Base-by-base conservation (phyloP, 2,888 invertebrate species). In the Caenorhabditis sinica region DNA sequence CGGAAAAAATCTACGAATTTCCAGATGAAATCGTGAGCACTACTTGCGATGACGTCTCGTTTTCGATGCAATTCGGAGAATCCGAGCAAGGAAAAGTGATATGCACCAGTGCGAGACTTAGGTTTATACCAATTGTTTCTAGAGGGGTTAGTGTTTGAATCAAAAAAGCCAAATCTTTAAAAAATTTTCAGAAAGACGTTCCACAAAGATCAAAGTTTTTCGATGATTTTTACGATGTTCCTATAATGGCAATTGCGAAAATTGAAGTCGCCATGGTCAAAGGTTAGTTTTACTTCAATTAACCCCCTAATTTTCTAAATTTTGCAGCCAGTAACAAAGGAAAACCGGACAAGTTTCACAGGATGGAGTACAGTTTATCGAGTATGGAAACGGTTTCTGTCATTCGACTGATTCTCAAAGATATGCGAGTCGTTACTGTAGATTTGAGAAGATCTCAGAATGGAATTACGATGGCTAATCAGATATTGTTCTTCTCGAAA, bases 91-190 rank as follows among this genome's bases (percentile, higher is more conserved):
- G 97, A 0, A 95, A 95, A 36, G 94, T 98, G 82, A 96, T 96
- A 92, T 95, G 97, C 84, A 97, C 97, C 82, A 97, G 97, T 94
- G 97, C 97, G 93, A 96, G 96, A 93, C 94, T 98, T 40, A 77
- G 86, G 60, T 89, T 90, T 56, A 58, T 74, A 9, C 86, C 89
- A 13, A 15, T 72, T 6, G 80, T 85, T 17, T 20, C 25, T 2
- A 77, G 53, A 36, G 51, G 60, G 61, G 79, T 82, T 3, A 65
- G 23, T 2, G 0, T 40, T 20, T 20, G 9, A 61, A 17, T n/a
- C n/a, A 5, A 11, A 13, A 28, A 9, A 28, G 8, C 0, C 53
- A 15, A 56, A 56, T 0, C 28, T 11, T 45, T 20, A 33, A 6
- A 17, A 43, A 0, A 53, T 23, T 73, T 87, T 72, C 69, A 88